Conservation (phyloP, 2,113 vertebrate species). For the Otocyon megalotis region DNA sequence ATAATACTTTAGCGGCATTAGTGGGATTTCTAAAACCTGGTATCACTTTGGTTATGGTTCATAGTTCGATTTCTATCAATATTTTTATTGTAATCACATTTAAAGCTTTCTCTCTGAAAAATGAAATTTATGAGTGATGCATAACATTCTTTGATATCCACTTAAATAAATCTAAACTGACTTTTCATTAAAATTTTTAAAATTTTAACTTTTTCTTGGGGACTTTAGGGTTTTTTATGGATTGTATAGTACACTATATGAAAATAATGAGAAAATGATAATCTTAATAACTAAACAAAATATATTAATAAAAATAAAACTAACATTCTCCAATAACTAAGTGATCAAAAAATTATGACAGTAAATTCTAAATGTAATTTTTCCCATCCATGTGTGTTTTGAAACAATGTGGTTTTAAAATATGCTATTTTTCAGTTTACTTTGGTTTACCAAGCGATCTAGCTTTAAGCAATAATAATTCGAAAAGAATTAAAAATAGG, state of each 20-base stretch:
- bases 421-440: background rate
- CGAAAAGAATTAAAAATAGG: background rate
- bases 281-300: slow-evolving; percentile 34
- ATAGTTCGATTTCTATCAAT: background rate
- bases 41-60: background rate
- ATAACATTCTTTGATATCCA: background rate
- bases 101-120: background rate
- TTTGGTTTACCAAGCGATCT: background rate
- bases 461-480: background rate
- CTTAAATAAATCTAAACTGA: background rate
- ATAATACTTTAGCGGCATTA: slow-evolving; percentile 40
- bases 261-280: background rate
- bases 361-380: background rate
- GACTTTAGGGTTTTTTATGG: background rate
- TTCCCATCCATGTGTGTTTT: slow-evolving; percentile 1
- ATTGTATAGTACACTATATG: background rate
- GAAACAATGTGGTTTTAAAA: slow-evolving; percentile 32
- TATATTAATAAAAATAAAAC: background rate
- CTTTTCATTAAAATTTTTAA: background rate
- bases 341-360: background rate
- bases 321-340: background rate
- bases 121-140: background rate
- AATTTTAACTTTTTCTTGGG: background rate
- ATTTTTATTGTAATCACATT: background rate
- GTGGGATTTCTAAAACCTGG: background rate